phyloP scores from a whole-genome alignment of 2,113 vertebrate genomes.

The Pangasianodon hypophthalmus region DNA sequence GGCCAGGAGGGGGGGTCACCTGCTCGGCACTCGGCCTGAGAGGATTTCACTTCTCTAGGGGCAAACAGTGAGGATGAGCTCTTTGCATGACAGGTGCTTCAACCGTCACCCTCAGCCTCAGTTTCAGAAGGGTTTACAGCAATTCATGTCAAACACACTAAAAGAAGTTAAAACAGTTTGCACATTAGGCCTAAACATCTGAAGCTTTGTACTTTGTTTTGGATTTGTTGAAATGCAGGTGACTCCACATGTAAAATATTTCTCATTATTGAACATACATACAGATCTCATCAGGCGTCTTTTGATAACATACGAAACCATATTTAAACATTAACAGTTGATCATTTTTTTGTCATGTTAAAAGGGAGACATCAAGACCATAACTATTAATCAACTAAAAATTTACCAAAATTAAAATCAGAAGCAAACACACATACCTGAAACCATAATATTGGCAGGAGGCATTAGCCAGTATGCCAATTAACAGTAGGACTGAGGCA shows the following conservation, averaged over 20 bases:
- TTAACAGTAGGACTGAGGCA: constrained; percentile 19
- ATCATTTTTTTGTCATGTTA: background rate
- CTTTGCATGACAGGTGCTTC: constrained; percentile 47
- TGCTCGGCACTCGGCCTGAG: constrained; percentile 58
- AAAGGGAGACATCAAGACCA: background rate
- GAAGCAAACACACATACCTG: background rate
- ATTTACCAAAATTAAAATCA: background rate
- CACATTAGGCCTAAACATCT: background rate
- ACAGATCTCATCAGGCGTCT: background rate
- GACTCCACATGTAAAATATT: background rate
- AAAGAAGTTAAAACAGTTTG: background rate
- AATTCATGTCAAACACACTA: background rate
- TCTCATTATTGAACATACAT: background rate
- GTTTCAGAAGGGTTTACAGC: background rate
- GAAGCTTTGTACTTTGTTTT: background rate
- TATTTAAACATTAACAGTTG: background rate
- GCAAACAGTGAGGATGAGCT: constrained; percentile 27
- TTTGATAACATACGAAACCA: background rate
- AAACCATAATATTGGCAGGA: background rate
- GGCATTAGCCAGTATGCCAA: constrained; percentile 26
- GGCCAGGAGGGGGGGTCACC: background rate
- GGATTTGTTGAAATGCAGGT: background rate
- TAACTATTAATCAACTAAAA: background rate
- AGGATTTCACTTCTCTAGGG: constrained; percentile 61
- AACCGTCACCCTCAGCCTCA: constrained; percentile 60